Evolutionary conservation across 2,888 invertebrate species (phyloP).

Genomic region (Danaus chrysippus): DNA sequence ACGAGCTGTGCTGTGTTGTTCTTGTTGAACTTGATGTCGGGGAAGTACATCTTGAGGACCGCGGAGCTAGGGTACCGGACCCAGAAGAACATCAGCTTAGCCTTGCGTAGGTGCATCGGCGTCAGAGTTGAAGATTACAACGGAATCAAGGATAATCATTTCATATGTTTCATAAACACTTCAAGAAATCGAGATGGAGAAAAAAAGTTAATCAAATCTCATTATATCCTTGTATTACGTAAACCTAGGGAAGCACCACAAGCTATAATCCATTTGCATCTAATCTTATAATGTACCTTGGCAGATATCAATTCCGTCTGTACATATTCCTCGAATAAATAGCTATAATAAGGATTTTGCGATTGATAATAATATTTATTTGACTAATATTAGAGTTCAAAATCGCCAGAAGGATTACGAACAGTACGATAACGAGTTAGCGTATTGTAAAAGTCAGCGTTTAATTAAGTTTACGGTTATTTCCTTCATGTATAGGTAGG

Average conservation of each 20-base stretch:
- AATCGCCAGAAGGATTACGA: neutral
- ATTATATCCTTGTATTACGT: constrained; percentile 57
- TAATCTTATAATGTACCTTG: constrained; percentile 77
- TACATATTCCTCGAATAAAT: constrained; percentile 13
- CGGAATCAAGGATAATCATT: constrained; percentile 85
- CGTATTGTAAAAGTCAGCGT: constrained; percentile 21
- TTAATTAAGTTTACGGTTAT: constrained; percentile 36
- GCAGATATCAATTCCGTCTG: constrained; percentile 39
- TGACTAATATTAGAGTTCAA: constrained; percentile 13
- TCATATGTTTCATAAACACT: neutral
- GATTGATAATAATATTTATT: constrained; percentile 1
- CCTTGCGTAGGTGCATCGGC: constrained; percentile 99
- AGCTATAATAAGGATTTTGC: neutral
- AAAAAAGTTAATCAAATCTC: constrained; percentile 46
- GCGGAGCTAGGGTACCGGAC: constrained; percentile 99
- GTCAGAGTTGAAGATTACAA: constrained; percentile 97
- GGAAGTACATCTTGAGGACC: constrained; percentile 99
- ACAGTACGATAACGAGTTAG: constrained; percentile 26
- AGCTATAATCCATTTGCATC: constrained; percentile 74
- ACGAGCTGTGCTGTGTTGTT: constrained; percentile 99
- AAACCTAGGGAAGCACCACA: constrained; percentile 70
- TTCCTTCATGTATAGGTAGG: constrained; percentile 37
- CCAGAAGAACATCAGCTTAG: constrained; percentile 99
- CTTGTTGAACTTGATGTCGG: constrained; percentile 99
- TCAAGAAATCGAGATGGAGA: constrained; percentile 33